Evolutionary conservation across 2,113 vertebrate genomes (phyloP).

Genomic region (Sphyrna mokarran): DNA sequence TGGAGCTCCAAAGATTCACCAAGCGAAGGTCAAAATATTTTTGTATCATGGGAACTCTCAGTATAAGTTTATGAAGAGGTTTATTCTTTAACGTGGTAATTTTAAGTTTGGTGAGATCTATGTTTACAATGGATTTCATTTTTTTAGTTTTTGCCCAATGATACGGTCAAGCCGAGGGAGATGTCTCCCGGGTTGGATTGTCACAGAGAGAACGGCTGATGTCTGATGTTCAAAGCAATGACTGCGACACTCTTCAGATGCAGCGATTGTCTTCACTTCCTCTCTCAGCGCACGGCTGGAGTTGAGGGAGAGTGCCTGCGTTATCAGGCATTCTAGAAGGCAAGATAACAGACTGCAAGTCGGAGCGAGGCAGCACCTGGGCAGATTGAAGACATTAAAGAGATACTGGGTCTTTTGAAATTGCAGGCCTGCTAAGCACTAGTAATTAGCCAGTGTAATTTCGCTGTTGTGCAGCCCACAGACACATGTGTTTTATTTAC

Average conservation of each 20-base stretch:
- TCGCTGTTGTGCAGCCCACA: neutral
- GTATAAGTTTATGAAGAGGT: neutral
- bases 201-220: neutral
- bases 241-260: neutral
- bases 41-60: too few relatives aligned
- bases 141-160: neutral
- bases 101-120: too few relatives aligned
- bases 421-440: too few relatives aligned
- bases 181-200: neutral
- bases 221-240: neutral
- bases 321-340: neutral
- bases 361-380: constrained; percentile 17
- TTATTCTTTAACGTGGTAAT: neutral
- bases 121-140: too few relatives aligned
- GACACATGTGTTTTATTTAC: neutral
- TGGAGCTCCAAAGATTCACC: neutral
- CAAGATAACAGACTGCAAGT: neutral
- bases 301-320: neutral
- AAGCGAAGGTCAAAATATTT: neutral
- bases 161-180: neutral
- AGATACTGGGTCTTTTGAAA: neutral
- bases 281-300: neutral
- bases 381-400: constrained; percentile 33
- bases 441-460: neutral
- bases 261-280: neutral